phyloP scores from a whole-genome alignment of 2,797 vertebrate species.

The Urophycis tenuis region DNA sequence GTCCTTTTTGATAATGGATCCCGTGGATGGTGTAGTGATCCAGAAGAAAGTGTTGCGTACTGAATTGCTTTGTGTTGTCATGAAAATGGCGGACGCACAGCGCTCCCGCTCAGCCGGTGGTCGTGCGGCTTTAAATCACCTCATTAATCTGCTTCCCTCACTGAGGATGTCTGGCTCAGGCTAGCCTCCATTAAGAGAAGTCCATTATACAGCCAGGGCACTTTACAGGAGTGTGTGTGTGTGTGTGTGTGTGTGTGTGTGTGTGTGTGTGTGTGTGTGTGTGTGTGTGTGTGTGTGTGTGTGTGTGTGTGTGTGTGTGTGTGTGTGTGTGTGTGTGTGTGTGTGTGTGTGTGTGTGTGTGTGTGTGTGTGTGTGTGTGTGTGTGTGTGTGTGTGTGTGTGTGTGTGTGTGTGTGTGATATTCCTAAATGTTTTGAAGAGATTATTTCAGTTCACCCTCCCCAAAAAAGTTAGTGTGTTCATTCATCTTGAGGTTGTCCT shows the following conservation, averaged over 20 bases:
- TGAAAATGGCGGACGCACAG: slow-evolving; percentile 17
- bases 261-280: not conserved
- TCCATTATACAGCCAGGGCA: slow-evolving; percentile 50
- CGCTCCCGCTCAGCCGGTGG: slow-evolving; percentile 17
- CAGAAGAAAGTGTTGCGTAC: not conserved
- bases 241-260: not conserved
- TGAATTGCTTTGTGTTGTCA: slow-evolving; percentile 18
- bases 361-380: not conserved
- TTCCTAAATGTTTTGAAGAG: not conserved
- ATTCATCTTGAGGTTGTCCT: slow-evolving; percentile 35
- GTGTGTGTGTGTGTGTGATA: not conserved
- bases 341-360: not conserved
- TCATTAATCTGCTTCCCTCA: slow-evolving; percentile 53
- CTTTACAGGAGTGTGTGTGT: slow-evolving; percentile 6
- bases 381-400: not conserved
- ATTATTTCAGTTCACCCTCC: not conserved
- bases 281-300: not conserved
- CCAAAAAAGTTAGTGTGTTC: not conserved
- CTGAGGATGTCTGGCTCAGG: slow-evolving; percentile 46
- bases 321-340: not conserved
- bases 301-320: not conserved
- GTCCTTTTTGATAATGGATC: not conserved
- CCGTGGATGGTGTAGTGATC: not conserved
- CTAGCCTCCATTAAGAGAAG: slow-evolving; percentile 51
- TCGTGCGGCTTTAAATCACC: slow-evolving; percentile 42